phyloP scores from a whole-genome alignment of 2,797 vertebrate genomes.

The Antrozous pallidus region DNA sequence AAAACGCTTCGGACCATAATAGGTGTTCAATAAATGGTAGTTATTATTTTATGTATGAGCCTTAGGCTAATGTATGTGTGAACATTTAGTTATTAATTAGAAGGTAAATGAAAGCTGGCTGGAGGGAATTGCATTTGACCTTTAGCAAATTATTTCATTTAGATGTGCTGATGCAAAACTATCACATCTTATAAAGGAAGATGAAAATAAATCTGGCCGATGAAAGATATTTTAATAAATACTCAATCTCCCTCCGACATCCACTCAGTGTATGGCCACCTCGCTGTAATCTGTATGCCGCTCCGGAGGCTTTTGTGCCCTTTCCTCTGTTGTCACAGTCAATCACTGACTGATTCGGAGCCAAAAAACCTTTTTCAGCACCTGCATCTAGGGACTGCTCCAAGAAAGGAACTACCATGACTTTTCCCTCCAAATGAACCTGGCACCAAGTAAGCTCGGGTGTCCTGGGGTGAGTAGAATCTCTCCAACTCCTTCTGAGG shows the following conservation, averaged over 20 bases:
- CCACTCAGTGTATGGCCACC: not conserved
- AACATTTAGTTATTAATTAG: conserved; percentile 76
- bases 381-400: not conserved
- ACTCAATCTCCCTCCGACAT: conserved; percentile 48
- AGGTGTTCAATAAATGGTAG: conserved; percentile 72
- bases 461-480: not conserved
- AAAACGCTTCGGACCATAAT: conserved; percentile 55
- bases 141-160: conserved; percentile 76
- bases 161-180: conserved; percentile 70
- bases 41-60: conserved; percentile 63
- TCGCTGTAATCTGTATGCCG: not conserved
- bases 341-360: not conserved
- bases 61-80: conserved; percentile 62
- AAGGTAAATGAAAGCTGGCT: conserved; percentile 75
- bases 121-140: conserved; percentile 73
- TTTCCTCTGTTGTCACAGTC: not conserved
- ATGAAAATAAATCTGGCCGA: conserved; percentile 66
- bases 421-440: not conserved
- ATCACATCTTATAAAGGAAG: conserved; percentile 68
- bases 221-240: conserved; percentile 73
- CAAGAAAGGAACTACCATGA: not conserved
- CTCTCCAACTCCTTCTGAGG: not conserved
- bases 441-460: not conserved
- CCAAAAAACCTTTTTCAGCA: not conserved
- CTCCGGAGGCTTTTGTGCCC: not conserved